A percentile compares a stretch with the other conserved stretches of the same genome.
Conservation (phyloP, 2,888 invertebrate genomes). For the Altica lythri region DNA sequence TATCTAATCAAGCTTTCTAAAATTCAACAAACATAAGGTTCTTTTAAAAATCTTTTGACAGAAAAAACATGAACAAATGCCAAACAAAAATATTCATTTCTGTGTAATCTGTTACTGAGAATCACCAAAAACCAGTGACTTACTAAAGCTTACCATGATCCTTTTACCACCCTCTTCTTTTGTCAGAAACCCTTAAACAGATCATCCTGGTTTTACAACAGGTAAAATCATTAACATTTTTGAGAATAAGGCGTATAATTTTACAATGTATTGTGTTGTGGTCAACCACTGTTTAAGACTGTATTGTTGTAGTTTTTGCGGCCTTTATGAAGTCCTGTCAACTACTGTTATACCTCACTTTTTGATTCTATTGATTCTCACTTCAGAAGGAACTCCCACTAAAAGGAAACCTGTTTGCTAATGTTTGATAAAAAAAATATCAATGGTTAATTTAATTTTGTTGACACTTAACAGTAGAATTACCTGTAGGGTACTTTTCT, state of each 20-base stretch:
- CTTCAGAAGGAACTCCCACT: no score
- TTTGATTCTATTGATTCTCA: no score
- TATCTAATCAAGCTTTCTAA: no score
- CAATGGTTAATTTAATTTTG: no score
- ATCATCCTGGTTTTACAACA: conserved; percentile 39
- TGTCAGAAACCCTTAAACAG: conserved; percentile 31
- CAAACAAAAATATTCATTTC: conserved; percentile 8
- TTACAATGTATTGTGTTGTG: conserved; percentile 21
- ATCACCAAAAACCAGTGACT: conserved; percentile 25
- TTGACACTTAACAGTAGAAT: no score
- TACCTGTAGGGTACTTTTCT: no score
- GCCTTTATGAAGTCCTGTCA: no score
- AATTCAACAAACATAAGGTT: no score
- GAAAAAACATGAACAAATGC: no score
- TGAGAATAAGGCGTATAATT: conserved; percentile 36
- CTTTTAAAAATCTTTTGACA: background rate
- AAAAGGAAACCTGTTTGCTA: no score
- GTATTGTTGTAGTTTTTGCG: conserved; percentile 8
- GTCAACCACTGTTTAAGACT: conserved; percentile 6
- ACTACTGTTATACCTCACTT: no score
- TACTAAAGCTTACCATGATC: conserved; percentile 26
- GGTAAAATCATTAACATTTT: conserved; percentile 39
- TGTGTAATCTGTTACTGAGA: conserved; percentile 25
- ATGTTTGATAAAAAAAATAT: no score
- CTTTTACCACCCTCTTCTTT: conserved; percentile 29